Base-by-base conservation (phyloP, 1,140 invertebrate species). In the Steinernema khuongi region DNA sequence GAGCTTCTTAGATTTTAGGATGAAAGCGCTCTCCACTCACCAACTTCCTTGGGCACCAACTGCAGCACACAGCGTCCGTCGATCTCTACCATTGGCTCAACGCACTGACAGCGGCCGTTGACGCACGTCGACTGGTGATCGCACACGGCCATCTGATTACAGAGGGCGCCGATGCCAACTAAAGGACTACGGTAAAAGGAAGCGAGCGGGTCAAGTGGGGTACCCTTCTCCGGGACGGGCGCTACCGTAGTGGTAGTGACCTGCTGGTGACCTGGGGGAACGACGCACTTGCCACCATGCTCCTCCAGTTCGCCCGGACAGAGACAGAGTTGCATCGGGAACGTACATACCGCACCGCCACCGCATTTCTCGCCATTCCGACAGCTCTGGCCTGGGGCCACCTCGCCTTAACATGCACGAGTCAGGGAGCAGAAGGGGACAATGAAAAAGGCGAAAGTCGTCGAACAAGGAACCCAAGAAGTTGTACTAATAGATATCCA, bases 231-330 rank as follows among this genome's bases (percentile, higher is more conserved):
- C 72, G 33, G 73, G n/a, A 72, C 29, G 19, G 69, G 67, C 1
- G 30, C 29, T 71, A 28, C 69, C 31, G 31, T 70, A 70, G 26
- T 70, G 22, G 73, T 31, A 31, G 31, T 18, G 18, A 50, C 7
- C 7, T 33, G 26, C 22, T 68, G 31, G 17, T 43, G 68, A 36
- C 32, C 29, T 2, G 80, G 75, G 43, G 69, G 77, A 28, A 76
- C 31, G 26, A 84, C 80, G 67, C 82, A 83, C 73, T 83, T 81
- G 43, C 79, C 81, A 31, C 75, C 75, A 67, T 76, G 71, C 44
- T 73, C 79, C 74, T 81, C 79, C 18, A 79, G 69, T 68, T 81
- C 79, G 30, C 75, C 76, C 19, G 83, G 82, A 74, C 82, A 83
- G 18, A 83, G 73, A 71, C 82, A 83, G 1, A 83, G 32, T 19